Evolutionary conservation across 2,797 vertebrate genomes (phyloP).

Genomic region (Loris lydekkerianus): DNA sequence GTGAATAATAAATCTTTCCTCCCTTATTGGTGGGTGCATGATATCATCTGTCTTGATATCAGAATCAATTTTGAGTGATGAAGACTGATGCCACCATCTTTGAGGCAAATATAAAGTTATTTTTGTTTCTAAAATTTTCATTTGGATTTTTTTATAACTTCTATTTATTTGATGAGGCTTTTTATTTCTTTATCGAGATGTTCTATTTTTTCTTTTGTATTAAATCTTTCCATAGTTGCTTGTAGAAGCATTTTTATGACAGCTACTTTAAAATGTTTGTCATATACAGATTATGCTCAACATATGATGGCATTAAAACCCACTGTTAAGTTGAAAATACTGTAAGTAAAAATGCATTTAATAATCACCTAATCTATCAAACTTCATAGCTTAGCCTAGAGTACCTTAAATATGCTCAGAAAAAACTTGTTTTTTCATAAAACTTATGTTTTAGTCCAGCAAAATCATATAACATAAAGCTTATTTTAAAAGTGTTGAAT

Average conservation of each 20-base stretch:
- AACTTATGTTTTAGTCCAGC: too few relatives aligned
- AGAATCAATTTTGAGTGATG: background rate
- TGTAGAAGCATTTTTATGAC: background rate
- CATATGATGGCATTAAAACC: background rate
- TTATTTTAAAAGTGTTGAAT: background rate
- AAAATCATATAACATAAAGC: too few relatives aligned
- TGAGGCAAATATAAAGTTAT: background rate
- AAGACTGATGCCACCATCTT: background rate
- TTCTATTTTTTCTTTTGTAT: background rate
- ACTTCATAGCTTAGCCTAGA: too few relatives aligned
- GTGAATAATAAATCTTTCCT: background rate
- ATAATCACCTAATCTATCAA: too few relatives aligned
- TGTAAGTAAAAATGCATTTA: too few relatives aligned
- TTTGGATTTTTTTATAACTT: background rate
- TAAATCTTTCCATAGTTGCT: background rate
- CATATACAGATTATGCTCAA: background rate
- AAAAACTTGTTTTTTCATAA: too few relatives aligned
- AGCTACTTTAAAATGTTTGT: slow-evolving; percentile 2
- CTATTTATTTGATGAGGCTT: background rate
- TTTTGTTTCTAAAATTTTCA: background rate
- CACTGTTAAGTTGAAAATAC: background rate
- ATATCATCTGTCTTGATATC: background rate
- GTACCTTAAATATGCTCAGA: too few relatives aligned
- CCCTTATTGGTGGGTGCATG: background rate
- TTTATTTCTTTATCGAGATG: background rate